Base-by-base conservation (phyloP, 2,797 vertebrate species). In the Rhyacichthys aspro region DNA sequence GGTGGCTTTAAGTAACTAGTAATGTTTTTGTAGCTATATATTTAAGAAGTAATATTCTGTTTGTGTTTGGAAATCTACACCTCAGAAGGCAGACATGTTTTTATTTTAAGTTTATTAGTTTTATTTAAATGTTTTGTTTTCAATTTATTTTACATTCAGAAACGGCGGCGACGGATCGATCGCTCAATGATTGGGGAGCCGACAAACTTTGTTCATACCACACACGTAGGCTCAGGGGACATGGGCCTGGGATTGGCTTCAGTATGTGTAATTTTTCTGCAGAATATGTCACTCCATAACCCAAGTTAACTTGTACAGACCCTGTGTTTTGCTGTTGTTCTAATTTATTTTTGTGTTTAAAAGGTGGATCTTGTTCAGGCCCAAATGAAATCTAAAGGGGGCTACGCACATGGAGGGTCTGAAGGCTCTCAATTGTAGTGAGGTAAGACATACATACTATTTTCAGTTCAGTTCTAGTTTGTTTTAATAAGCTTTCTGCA, bases 321-420 rank as follows among this genome's bases (percentile, higher is more conserved):
- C 11, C 17, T 33, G 9, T 33, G 1, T 33, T 0, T 7, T 10
- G 10, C 19, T 28, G 16, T 15, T 0, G 48, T 67, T 63, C 19
- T 15, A 39, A 36, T 81, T 74, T 42, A 11, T 8, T 12, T 55
- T 43, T 28, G 16, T 80, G 64, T 74, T 62, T 57, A 32, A 38
- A 72, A 96, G 94, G 93, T 91, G 76, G 85, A 91, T 65, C 90
- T 94, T 12, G 91, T 96, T 81, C 94, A 95, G 78, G 85, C 93
- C 54, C 93, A 95, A 77, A 95, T 95, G 94, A 96, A 96, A 89
- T 96, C 93, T 68, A 95, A 96, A 94, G 93, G 94, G 19, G 92
- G 91, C 18, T 93, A 94, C 43, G 81, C 60, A 3, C 88, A 90
- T 9, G 81, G 83, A 45, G 76, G 86, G 2, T 86, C 90, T 45